Conservation (phyloP, 1,140 invertebrate genomes). For the Drosophila micromelanica region DNA sequence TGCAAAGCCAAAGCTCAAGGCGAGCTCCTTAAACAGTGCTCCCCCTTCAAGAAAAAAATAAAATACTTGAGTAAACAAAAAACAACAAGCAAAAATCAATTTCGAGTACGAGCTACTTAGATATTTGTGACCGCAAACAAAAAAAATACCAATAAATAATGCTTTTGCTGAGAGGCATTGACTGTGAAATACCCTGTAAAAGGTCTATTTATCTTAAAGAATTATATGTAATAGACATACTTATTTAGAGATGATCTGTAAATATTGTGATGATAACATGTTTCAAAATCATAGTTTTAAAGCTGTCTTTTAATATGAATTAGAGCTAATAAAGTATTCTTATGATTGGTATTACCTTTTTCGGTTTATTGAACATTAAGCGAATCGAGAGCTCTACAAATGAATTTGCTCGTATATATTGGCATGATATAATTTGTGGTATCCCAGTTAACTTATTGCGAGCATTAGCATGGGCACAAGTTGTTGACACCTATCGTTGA, state of each 20-base stretch:
- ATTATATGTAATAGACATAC: neutral
- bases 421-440: constrained; percentile 50
- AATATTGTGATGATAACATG: no score
- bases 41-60: constrained; percentile 10
- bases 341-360: neutral
- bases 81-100: constrained; percentile 40
- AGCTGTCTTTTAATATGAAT: no score
- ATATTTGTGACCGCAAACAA: constrained; percentile 31
- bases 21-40: constrained; percentile 11
- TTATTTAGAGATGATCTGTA: no score
- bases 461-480: constrained; percentile 11
- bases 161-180: neutral
- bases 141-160: neutral
- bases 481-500: constrained; percentile 37
- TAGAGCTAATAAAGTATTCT: no score
- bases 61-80: constrained; percentile 37
- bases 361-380: constrained; percentile 4
- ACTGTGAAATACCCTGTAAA: neutral
- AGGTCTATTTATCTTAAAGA: neutral
- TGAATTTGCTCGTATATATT: constrained; percentile 41
- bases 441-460: constrained; percentile 21
- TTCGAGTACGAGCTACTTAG: constrained; percentile 42
- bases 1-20: constrained; percentile 12
- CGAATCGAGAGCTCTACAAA: constrained; percentile 43
- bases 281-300: no score